These are phyloP conservation scores for Anguilla pacifica DNA, from an alignment of 2,797 vertebrate genomes.

Conservation along the genomic window DNA sequence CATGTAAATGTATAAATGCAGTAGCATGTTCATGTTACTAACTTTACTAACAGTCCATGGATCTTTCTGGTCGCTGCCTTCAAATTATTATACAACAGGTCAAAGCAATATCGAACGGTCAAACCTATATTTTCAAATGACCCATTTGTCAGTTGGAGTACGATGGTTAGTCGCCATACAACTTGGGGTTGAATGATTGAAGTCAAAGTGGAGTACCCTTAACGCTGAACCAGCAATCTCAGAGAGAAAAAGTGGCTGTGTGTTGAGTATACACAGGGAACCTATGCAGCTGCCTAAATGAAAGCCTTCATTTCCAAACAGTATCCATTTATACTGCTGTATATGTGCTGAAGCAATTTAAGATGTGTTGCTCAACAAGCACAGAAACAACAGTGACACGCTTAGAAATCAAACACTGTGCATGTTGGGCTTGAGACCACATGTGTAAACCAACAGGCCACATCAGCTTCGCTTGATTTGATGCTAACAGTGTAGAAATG, in stretches of 20 bases:
- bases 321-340: too few species aligned
- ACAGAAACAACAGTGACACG: too few species aligned
- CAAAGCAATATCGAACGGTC: background rate
- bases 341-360: too few species aligned
- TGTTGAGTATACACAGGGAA: too few species aligned
- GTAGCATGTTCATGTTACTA: background rate
- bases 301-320: too few species aligned
- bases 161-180: background rate
- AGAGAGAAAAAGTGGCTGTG: background rate
- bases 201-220: background rate
- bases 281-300: background rate
- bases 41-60: background rate
- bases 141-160: background rate
- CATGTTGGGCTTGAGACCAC: too few species aligned
- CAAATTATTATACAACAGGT: background rate
- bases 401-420: too few species aligned
- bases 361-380: too few species aligned
- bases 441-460: too few species aligned
- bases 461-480: too few species aligned
- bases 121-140: background rate
- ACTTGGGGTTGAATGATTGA: background rate
- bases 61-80: background rate
- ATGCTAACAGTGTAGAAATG: too few species aligned
- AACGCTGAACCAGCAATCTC: background rate
- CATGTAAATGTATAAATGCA: background rate